These are phyloP conservation scores for Luperina nickerlii DNA, from an alignment of 2,888 invertebrate genomes.

Conservation along the genomic window DNA sequence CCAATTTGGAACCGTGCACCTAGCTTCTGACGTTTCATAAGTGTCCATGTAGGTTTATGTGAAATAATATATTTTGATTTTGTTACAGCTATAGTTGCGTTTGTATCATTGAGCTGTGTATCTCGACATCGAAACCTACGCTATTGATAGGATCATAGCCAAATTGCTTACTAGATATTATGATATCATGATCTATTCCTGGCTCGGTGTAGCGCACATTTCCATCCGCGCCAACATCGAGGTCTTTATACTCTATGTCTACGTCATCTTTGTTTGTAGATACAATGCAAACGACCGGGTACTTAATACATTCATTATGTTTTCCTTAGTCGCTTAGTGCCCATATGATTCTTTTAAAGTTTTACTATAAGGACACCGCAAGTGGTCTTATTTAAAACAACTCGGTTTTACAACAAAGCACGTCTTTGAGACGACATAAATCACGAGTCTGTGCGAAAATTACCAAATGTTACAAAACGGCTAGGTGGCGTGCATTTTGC, in stretches of 20 bases:
- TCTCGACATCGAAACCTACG: conserved; percentile 66
- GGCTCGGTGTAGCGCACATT: conserved; percentile 77
- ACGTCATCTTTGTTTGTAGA: conserved; percentile 76
- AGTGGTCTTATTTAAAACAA: conserved; percentile 86
- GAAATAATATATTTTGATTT: neutral
- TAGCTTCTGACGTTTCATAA: no score
- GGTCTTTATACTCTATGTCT: conserved; percentile 79
- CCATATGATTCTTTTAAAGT: conserved; percentile 73
- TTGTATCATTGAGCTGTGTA: conserved; percentile 52
- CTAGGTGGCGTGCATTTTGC: conserved; percentile 73
- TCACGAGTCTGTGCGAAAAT: conserved; percentile 85
- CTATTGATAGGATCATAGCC: conserved; percentile 73
- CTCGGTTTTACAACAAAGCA: conserved; percentile 79
- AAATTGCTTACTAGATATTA: conserved; percentile 79
- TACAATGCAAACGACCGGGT: conserved; percentile 71
- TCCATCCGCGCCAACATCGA: conserved; percentile 79
- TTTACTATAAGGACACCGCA: conserved; percentile 83
- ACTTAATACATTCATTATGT: conserved; percentile 80
- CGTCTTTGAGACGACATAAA: conserved; percentile 80
- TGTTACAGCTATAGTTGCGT: conserved; percentile 35
- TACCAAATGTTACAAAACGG: conserved; percentile 85
- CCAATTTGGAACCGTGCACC: no score
- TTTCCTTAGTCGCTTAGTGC: conserved; percentile 72
- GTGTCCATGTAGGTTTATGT: no score
- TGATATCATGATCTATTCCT: conserved; percentile 87